Base-by-base conservation (phyloP, 35 echinoderm and acorn worm species). In the Lytechinus pictus region DNA sequence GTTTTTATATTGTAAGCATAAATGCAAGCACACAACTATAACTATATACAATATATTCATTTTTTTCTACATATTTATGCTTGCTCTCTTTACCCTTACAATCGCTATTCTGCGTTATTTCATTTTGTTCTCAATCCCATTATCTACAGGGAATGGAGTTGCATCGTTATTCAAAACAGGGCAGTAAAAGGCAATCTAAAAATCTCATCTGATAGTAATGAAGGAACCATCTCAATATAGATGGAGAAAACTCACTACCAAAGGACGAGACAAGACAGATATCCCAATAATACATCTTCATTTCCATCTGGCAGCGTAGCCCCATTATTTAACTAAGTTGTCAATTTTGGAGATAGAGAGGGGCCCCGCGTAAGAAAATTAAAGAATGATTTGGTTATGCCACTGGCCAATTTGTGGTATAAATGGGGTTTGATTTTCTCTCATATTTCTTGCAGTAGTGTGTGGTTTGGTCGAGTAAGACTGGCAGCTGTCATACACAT, bases 251-350 rank as follows among this genome's bases (percentile, higher is more conserved):
- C 66, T 79, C 19, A 79, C 3, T 24, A 4, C 16, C 21, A 79
- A n/a, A 24, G 1, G 56, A 79, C n/a, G 66, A 79, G 66, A 79
- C 66, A 79, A 79, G 66, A 16, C 19, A 24, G 66, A 79, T 24
- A 79, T 24, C 66, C 66, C 16, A 8, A 7, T 79, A 79, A 79
- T 79, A 24, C 14, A 79, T 79, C 66, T 79, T 79, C 66, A 16
- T 79, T 79, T 79, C 66, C 16, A 79, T 24, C 66, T 79, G 66
- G 66, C 66, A 79, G 66, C 66, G 14, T 79, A 79, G 66, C 21
- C 66, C 19, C 66, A 79, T 79, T 79, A 79, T 79, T 79, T 79
- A 79, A 79, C 66, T 79, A 79, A 79, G 66, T 79, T 24, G 66
- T 79, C 66, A 79, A 79, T 79, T 71, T 79, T n/a, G 21, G 66